phyloP scores from a whole-genome alignment of 37 sponge, comb jelly and placozoan species.

The Eunapius fragilis region DNA sequence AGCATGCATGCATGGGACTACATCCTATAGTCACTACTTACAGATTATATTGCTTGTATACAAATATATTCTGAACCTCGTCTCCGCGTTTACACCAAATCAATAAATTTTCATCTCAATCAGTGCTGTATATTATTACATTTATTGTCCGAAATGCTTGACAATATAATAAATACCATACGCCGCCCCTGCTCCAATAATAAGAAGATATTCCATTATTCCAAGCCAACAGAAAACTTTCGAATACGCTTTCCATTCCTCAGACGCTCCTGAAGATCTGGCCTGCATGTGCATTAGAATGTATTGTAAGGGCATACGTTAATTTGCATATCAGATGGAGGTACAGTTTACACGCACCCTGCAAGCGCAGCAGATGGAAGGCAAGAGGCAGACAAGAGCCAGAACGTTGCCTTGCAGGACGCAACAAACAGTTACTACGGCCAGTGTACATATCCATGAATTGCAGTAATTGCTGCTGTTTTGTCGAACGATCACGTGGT shows the following conservation, averaged over 20 bases:
- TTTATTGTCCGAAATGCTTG: no score
- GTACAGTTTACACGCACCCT: not conserved
- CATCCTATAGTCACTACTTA: no score
- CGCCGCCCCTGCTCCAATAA: not conserved
- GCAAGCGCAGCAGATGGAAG: not conserved
- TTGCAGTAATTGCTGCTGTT: not conserved
- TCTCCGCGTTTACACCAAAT: no score
- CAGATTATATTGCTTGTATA: no score
- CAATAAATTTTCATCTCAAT: no score
- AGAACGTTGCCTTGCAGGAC: not conserved
- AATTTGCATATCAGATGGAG: not conserved
- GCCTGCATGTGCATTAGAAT: not conserved
- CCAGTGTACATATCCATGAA: not conserved
- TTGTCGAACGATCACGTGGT: not conserved
- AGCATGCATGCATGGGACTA: no score
- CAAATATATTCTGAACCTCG: no score
- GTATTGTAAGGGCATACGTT: no score
- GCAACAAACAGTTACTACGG: not conserved
- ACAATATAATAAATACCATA: not conserved
- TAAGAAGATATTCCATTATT: not conserved
- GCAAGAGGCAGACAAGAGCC: not conserved
- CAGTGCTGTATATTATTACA: no score
- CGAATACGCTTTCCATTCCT: not conserved
- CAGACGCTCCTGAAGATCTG: not conserved
- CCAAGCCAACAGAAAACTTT: not conserved